A percentile compares a stretch with the other conserved stretches of the same genome.
These are phyloP conservation scores for Stenurella melanura DNA, from an alignment of 2,888 invertebrate genomes.

Conservation along the genomic window DNA sequence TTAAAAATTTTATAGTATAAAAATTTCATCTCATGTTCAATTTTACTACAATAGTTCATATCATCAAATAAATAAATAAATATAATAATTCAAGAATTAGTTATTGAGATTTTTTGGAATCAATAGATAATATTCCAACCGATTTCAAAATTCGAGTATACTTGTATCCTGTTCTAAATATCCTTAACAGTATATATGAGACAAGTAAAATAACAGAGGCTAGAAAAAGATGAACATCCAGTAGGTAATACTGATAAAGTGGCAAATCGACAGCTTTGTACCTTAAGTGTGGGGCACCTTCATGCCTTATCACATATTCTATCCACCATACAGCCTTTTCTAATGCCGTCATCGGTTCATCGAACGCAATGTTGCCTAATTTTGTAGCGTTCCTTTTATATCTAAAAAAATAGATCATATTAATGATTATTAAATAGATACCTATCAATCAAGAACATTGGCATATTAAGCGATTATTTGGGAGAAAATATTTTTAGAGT, in stretches of 20 bases:
- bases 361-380: slow-evolving; percentile 54
- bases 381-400: slow-evolving; percentile 55
- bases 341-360: slow-evolving; percentile 59
- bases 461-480: too few species aligned
- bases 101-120: neutral
- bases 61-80: slow-evolving; percentile 5
- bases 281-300: slow-evolving; percentile 61
- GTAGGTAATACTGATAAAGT: slow-evolving; percentile 59
- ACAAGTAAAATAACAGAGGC: neutral
- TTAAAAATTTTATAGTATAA: neutral
- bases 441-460: too few species aligned
- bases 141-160: neutral
- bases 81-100: neutral
- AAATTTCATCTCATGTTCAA: neutral
- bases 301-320: slow-evolving; percentile 63
- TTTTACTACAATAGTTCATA: neutral
- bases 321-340: slow-evolving; percentile 64
- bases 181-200: neutral
- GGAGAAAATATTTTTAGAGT: too few species aligned
- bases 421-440: too few species aligned
- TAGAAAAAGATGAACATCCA: slow-evolving; percentile 53
- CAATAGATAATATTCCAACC: neutral
- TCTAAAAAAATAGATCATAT: slow-evolving; percentile 44
- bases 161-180: neutral
- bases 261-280: slow-evolving; percentile 57